phyloP scores from a whole-genome alignment of 1,140 invertebrate genomes.

The Magallana ariakensis region DNA sequence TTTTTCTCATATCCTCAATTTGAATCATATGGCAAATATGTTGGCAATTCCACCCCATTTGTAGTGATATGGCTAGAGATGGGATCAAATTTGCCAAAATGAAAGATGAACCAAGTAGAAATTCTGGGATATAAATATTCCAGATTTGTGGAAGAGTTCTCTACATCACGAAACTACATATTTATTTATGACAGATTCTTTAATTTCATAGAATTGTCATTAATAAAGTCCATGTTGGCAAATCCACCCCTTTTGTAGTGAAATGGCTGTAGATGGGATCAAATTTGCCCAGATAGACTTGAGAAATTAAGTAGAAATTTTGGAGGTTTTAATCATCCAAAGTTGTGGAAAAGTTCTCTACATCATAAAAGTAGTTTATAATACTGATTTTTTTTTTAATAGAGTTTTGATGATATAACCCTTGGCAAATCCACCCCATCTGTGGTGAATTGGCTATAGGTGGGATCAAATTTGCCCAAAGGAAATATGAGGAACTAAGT shows the following conservation, averaged over 20 bases:
- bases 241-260: slow-evolving; percentile 17
- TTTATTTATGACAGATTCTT: too few relatives aligned
- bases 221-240: not conserved
- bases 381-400: not conserved
- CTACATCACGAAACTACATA: too few relatives aligned
- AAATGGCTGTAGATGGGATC: not conserved
- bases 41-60: too few relatives aligned
- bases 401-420: not conserved
- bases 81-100: too few relatives aligned
- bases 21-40: too few relatives aligned
- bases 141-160: too few relatives aligned
- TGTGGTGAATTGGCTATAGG: not conserved
- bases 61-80: too few relatives aligned
- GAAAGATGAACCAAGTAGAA: too few relatives aligned
- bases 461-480: slow-evolving; percentile 8
- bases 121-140: too few relatives aligned
- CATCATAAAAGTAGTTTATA: not conserved
- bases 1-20: too few relatives aligned
- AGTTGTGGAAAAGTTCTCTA: slow-evolving; percentile 29
- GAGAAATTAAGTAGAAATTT: slow-evolving; percentile 30
- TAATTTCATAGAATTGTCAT: too few relatives aligned
- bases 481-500: not conserved
- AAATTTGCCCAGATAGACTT: not conserved
- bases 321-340: not conserved
- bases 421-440: slow-evolving; percentile 9